Evolutionary conservation across 2,113 vertebrate species (phyloP).

Genomic region (Myotis lucifugus): DNA sequence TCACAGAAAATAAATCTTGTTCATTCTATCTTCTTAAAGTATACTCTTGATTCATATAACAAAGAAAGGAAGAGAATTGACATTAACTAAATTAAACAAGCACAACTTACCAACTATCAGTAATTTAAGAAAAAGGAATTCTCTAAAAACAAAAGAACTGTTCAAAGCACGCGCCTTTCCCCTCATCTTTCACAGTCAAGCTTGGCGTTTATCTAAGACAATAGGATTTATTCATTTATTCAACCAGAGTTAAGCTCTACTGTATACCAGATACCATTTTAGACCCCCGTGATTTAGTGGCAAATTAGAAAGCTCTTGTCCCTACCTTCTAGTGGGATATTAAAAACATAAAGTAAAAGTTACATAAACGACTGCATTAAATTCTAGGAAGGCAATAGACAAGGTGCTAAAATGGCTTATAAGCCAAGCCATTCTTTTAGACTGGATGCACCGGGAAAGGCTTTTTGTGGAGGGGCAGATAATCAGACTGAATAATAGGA

Average conservation of each 20-base stretch:
- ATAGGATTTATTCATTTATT: neutral
- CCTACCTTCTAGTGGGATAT: neutral
- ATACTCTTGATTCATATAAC: neutral
- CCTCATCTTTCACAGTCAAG: neutral
- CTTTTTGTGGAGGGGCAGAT: neutral
- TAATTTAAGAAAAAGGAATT: neutral
- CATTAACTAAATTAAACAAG: constrained; percentile 33
- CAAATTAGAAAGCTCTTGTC: neutral
- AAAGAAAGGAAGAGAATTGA: constrained; percentile 29
- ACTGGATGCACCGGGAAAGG: neutral
- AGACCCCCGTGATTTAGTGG: neutral
- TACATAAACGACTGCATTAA: neutral
- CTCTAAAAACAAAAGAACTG: neutral
- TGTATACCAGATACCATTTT: neutral
- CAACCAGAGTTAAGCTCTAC: neutral
- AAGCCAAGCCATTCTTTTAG: neutral
- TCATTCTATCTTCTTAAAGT: neutral
- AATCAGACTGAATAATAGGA: neutral
- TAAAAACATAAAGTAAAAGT: constrained; percentile 18
- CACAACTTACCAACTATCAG: neutral
- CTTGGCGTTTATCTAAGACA: neutral
- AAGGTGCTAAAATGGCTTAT: neutral
- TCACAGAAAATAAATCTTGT: neutral
- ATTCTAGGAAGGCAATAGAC: neutral
- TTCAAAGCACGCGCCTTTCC: neutral